Base-by-base conservation (phyloP, 1,140 invertebrate genomes). In the Bradysia coprophila region DNA sequence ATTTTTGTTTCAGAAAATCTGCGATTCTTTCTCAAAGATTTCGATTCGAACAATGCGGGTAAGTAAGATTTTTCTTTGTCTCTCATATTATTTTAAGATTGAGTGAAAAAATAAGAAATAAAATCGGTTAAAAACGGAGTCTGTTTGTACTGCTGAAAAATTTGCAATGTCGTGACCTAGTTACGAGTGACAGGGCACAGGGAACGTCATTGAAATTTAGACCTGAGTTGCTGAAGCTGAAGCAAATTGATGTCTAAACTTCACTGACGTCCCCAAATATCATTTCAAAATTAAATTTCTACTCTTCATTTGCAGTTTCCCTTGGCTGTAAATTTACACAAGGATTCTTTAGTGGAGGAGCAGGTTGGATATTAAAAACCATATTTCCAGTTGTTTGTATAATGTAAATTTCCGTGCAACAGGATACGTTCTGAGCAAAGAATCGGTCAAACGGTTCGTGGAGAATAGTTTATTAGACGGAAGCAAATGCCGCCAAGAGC, bases 401-500 rank as follows among this genome's bases (percentile, higher is more conserved):
- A 63, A 90, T 91, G 1, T 95, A 95, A 57, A 93, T 94, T 87
- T 91, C 86, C 53, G 90, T 13, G 89, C 89, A 6, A 83, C 85
- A 42, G 84, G 90, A 3, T 96, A 96, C 62, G 86, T 95, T 21
- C 62, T 97, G 37, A 95, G 90, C 52, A 68, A 69, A 31, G 78
- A 78, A 56, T 82, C 83, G 10, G 50, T 91, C 2, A 67, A 69
- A 31, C 67, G 71, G 45, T 87, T 92, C 52, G 74, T 88, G 1
- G 73, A 76, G 43, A 69, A 73, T 40, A 84, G 69, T 1, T 52
- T 91, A 31, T 72, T 72, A 1, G 68, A 89, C 48, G 60, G 67
- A 20, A 66, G 71, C 10, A 70, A 73, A 20, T 85, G 89, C 59
- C 63, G 75, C 24, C 51, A 69, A 23, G 73, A 75, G 46, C 70